Base-by-base conservation (phyloP, 2,797 vertebrate genomes). In the Micrastur ruficollis region DNA sequence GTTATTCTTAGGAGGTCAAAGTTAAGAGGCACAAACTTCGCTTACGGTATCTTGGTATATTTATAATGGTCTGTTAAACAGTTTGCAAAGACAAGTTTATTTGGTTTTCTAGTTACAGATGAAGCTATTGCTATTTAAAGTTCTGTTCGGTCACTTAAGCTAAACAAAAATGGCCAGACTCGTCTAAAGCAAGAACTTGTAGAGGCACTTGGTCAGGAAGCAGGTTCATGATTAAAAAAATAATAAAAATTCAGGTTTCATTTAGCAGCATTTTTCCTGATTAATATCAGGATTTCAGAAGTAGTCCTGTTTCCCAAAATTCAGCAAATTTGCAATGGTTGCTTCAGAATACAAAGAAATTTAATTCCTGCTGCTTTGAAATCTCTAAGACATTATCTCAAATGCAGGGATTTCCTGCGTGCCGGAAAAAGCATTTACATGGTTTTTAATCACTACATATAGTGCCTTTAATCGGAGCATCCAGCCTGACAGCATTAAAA, bases 41-140 rank as follows among this genome's bases (percentile, higher is more conserved):
- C 59, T 83, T 70, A 68, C 0, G 3, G 5, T 58, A 46, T 87
- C 81, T 84, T 92, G 68, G 79, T 90, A 55, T 36, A 49, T 87
- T 87, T 78, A 4, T 81, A 81, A 53, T 70, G 29, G 49, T 82
- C 65, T 90, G 61, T 61, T 92, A 34, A 86, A 71, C 56, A 65
- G 65, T 66, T 89, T 89, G 67, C 86, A 68, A 65, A 59, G 92
- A 40, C 32, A 53, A 52, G 32, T 73, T 81, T 76, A 61, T 74
- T 93, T 87, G 72, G 52, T 47, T 94, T 95, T 89, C 63, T 63
- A 82, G 75, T 89, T 91, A 83, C 15, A 59, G 89, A 83, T 61
- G 61, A 95, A 91, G 53, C 53, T 85, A 22, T 81, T 78, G 56
- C 81, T 85, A 6, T 82, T 90, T 63, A 32, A 89, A 86, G 81